A percentile compares a stretch with the other conserved stretches of the same genome.
Evolutionary conservation across 1,140 invertebrate species (phyloP).

Genomic region (Bursaphelenchus mucronatus): DNA sequence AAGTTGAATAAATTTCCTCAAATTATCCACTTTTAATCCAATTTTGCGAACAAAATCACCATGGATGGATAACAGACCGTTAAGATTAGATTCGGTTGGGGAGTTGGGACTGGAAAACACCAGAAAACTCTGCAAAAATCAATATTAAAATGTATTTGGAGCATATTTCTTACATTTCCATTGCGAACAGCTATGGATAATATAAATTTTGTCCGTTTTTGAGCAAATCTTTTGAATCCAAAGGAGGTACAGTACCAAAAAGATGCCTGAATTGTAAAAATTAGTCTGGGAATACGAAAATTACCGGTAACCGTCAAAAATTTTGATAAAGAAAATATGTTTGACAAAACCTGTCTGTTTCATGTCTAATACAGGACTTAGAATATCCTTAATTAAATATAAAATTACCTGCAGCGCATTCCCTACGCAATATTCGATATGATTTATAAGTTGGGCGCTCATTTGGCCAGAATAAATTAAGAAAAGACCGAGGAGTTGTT

Average conservation of each 20-base stretch:
- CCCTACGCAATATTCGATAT: constrained; percentile 44
- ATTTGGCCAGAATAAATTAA: too few species aligned
- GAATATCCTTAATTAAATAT: too few species aligned
- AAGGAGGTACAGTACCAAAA: constrained; percentile 82
- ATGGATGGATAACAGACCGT: constrained; percentile 74
- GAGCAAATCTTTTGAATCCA: constrained; percentile 85
- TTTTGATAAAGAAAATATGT: background rate
- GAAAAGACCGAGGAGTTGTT: too few species aligned
- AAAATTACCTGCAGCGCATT: constrained; percentile 40
- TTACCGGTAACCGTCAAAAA: constrained; percentile 5
- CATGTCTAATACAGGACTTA: too few species aligned
- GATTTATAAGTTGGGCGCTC: constrained; percentile 22
- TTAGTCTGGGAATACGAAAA: background rate
- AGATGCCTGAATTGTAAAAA: constrained; percentile 74
- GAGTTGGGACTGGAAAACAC: constrained; percentile 83
- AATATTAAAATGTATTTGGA: constrained; percentile 77
- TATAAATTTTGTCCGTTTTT: constrained; percentile 82
- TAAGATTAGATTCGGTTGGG: constrained; percentile 75
- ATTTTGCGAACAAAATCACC: constrained; percentile 95
- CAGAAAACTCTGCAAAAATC: constrained; percentile 73
- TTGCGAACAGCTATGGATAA: constrained; percentile 80
- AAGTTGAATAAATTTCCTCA: constrained; percentile 29
- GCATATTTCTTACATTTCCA: constrained; percentile 74
- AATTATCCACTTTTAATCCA: constrained; percentile 84
- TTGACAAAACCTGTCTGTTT: too few species aligned